Evolutionary conservation across 2,888 invertebrate genomes (phyloP).

Genomic region (Nephrotoma flavescens): DNA sequence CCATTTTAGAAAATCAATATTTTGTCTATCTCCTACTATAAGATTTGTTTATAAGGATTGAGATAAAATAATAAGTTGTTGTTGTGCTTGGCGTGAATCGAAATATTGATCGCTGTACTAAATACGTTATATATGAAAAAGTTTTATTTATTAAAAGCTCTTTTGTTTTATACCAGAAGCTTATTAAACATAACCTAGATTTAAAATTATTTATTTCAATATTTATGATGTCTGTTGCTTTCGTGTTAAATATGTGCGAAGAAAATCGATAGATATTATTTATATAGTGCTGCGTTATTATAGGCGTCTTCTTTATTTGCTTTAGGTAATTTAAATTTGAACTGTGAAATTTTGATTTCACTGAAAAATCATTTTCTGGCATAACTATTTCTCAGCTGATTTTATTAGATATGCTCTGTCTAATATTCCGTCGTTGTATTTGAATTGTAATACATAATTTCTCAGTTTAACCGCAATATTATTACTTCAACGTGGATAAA

Average conservation of each 20-base stretch:
- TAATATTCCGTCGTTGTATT: not conserved
- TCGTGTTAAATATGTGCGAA: not conserved
- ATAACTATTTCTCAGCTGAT: too few species aligned
- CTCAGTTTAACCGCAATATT: not conserved
- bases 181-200: not conserved
- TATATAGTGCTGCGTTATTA: not conserved
- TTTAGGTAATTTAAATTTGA: too few species aligned
- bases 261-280: not conserved
- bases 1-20: not conserved
- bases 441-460: not conserved
- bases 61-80: not conserved
- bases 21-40: not conserved
- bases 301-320: not conserved
- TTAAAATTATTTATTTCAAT: not conserved
- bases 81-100: not conserved
- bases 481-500: not conserved
- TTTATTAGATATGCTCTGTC: too few species aligned
- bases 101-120: not conserved
- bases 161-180: not conserved
- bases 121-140: not conserved
- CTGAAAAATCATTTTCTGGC: too few species aligned
- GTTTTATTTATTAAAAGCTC: not conserved
- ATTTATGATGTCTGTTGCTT: not conserved
- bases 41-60: not conserved
- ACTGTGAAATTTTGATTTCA: too few species aligned